A percentile compares a stretch with the other conserved stretches of the same genome.
Conservation (phyloP, 92 coral and sea anemone species). For the Heliopora coerulea region DNA sequence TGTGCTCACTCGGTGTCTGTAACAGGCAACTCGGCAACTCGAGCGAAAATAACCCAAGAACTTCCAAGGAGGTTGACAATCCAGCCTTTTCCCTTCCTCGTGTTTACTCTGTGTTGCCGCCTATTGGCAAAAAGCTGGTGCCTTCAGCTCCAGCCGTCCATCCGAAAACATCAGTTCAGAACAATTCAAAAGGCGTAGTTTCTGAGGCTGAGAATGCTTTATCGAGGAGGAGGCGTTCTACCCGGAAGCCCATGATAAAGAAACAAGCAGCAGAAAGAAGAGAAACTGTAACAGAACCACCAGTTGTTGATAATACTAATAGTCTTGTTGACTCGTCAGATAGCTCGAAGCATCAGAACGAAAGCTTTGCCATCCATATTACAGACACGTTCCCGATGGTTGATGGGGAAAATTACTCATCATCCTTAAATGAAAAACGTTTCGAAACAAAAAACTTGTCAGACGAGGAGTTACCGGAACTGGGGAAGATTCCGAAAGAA, state of each 20-base stretch:
- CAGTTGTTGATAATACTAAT: neutral
- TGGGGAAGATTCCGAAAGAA: neutral
- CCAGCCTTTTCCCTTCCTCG: conserved; percentile 49
- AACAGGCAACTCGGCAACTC: neutral
- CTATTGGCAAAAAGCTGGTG: conserved; percentile 50
- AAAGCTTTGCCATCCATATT: neutral
- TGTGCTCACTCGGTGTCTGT: neutral
- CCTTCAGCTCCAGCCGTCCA: conserved; percentile 1
- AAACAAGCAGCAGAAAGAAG: neutral
- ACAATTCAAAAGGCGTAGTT: neutral
- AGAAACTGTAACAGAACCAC: neutral
- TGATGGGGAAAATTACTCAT: neutral
- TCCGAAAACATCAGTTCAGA: neutral
- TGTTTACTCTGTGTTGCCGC: conserved; percentile 68
- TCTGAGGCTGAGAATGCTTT: neutral
- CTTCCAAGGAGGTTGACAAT: conserved; percentile 22
- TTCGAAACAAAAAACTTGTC: neutral
- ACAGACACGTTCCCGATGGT: neutral
- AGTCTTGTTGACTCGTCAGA: neutral
- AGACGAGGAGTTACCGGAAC: neutral
- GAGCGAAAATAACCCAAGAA: neutral
- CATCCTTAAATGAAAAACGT: neutral
- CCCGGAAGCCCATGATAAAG: neutral
- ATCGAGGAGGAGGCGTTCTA: neutral
- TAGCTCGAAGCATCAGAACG: neutral